Percentiles rank a stretch among this genome's conserved stretches.
Conservation (phyloP, 2,797 vertebrate genomes). For the Myotis vivesi region DNA sequence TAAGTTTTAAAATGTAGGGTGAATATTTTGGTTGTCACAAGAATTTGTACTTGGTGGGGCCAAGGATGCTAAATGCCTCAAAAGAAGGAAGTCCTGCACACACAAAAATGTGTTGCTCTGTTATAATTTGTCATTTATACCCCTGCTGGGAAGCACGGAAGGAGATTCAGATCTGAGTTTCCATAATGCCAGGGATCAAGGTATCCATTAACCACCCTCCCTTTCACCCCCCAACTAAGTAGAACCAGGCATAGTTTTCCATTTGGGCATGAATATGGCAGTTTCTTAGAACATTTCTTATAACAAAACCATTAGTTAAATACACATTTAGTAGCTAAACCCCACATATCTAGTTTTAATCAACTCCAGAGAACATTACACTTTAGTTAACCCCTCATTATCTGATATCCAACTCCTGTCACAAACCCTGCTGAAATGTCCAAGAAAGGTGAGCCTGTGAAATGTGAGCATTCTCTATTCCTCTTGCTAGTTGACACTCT, state of each 20-base stretch:
- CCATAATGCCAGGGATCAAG: not conserved
- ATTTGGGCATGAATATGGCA: not conserved
- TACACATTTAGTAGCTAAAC: constrained; percentile 33
- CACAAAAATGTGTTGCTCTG: not conserved
- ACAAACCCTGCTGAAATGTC: not conserved
- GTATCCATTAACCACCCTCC: not conserved
- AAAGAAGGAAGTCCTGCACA: not conserved
- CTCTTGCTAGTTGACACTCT: not conserved
- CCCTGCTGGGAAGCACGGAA: not conserved
- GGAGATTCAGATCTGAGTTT: not conserved
- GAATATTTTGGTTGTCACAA: constrained; percentile 8
- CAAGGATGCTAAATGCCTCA: not conserved
- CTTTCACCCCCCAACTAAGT: not conserved
- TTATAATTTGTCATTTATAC: not conserved
- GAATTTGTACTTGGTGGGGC: not conserved
- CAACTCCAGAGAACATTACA: constrained; percentile 22
- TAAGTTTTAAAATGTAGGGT: not conserved
- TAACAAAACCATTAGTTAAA: constrained; percentile 26
- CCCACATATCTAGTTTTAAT: not conserved
- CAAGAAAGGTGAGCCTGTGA: not conserved
- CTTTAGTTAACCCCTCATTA: constrained; percentile 3
- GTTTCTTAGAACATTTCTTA: constrained; percentile 21
- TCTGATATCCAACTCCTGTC: not conserved
- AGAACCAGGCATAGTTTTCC: not conserved
- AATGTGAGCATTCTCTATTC: not conserved